Conservation (phyloP, 2,888 invertebrate species). For the Chydorus sphaericus region DNA sequence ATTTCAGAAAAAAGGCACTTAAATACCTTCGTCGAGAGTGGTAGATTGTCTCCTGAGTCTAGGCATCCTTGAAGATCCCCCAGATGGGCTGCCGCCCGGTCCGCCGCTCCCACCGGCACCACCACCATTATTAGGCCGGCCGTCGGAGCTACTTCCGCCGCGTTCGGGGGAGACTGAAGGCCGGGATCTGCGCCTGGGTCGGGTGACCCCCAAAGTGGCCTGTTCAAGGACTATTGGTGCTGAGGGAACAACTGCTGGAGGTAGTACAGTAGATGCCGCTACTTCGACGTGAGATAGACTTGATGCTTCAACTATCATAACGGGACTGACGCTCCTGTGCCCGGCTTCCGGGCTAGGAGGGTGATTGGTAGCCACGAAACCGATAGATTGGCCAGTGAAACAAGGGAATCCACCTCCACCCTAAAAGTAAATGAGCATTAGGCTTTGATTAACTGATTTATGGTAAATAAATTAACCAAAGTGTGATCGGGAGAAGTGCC, state of each 20-base stretch:
- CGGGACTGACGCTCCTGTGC: neutral
- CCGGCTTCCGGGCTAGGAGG: neutral
- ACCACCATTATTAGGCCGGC: no score
- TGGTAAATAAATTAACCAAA: no score
- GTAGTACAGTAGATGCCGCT: neutral
- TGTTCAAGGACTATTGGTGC: neutral
- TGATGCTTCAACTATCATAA: neutral
- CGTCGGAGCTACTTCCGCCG: conserved; percentile 20
- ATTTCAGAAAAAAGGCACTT: no score
- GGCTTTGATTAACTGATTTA: no score
- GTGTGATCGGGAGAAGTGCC: neutral
- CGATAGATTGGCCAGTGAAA: no score
- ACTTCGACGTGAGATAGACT: neutral
- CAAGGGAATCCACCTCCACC: no score
- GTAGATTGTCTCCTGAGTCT: conserved; percentile 73
- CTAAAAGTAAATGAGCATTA: no score
- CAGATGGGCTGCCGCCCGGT: no score
- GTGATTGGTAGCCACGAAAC: conserved; percentile 1
- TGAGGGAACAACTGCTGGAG: neutral
- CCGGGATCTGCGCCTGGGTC: conserved; percentile 26
- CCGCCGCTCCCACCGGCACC: no score
- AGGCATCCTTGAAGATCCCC: conserved; percentile 32
- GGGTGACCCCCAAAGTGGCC: conserved; percentile 4
- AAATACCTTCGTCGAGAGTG: conserved; percentile 56
- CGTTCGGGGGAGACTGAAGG: conserved; percentile 28